Percentiles rank a stretch among this genome's conserved stretches.
Evolutionary conservation across 2,888 invertebrate genomes (phyloP).

Genomic region (Heliconius erato): DNA sequence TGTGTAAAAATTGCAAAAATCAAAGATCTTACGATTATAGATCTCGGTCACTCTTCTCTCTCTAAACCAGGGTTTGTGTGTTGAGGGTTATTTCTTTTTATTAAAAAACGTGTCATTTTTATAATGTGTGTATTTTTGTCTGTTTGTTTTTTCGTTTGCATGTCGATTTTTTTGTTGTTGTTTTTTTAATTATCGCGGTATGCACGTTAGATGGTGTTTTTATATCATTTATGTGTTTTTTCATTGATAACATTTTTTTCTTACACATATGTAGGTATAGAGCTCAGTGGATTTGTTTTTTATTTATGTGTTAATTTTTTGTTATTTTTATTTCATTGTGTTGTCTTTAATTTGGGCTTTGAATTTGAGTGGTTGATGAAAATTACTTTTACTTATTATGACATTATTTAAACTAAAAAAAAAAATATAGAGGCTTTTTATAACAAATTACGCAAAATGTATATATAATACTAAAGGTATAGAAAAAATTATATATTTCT

Average conservation of each 20-base stretch:
- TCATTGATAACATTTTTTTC: background rate
- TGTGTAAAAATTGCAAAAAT: no score
- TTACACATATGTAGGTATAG: background rate
- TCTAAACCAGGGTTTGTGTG: no score
- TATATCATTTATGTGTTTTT: constrained; percentile 1
- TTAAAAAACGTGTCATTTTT: background rate
- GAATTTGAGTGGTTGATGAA: constrained; percentile 17
- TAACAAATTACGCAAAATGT: no score
- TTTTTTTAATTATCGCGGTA: background rate
- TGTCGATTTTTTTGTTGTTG: background rate
- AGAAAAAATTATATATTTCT: no score
- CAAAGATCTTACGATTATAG: no score
- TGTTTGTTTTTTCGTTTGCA: background rate
- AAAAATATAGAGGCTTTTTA: no score
- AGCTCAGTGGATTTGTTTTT: constrained; percentile 1
- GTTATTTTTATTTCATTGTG: background rate
- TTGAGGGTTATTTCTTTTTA: constrained; percentile 13
- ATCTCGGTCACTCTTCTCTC: background rate
- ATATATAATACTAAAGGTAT: no score
- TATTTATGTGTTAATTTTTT: background rate
- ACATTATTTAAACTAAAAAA: no score
- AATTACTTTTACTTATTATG: background rate
- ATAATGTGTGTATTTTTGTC: background rate
- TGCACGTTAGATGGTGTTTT: constrained; percentile 10
- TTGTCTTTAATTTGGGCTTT: constrained; percentile 19